Evolutionary conservation across 2,888 invertebrate species (phyloP).

Genomic region (Hymenopus coronatus): DNA sequence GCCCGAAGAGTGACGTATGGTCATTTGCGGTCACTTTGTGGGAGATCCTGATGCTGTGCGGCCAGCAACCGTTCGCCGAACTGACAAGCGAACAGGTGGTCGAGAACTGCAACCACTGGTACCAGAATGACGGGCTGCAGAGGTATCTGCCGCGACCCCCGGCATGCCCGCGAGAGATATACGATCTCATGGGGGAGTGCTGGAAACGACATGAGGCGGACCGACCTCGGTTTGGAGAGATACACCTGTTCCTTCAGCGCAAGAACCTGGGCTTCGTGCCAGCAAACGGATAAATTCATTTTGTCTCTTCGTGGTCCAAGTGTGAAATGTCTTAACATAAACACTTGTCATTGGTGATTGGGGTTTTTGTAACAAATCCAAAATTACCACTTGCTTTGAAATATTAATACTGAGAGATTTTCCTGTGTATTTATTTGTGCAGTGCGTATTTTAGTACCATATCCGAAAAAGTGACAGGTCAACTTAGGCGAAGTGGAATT

Average conservation of each 20-base stretch:
- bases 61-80: slow-evolving; percentile 76
- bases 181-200: slow-evolving; percentile 88
- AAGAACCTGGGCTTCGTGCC: slow-evolving; percentile 67
- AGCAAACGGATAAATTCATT: slow-evolving; percentile 39
- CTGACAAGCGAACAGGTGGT: slow-evolving; percentile 81
- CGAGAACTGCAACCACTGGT: slow-evolving; percentile 69
- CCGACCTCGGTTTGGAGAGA: slow-evolving; percentile 82
- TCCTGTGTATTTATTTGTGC: no score
- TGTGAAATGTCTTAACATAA: background rate
- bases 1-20: slow-evolving; percentile 87
- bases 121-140: slow-evolving; percentile 53
- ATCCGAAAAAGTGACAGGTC: no score
- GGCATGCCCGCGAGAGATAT: slow-evolving; percentile 81
- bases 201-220: slow-evolving; percentile 80
- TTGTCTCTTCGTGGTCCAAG: background rate
- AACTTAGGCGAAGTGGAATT: no score
- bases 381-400: no score
- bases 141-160: slow-evolving; percentile 61
- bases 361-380: no score
- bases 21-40: slow-evolving; percentile 86
- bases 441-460: no score
- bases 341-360: no score
- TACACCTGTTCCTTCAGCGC: slow-evolving; percentile 75
- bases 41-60: slow-evolving; percentile 81
- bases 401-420: no score